Percentiles rank a stretch among this genome's conserved stretches.
phyloP scores from a whole-genome alignment of 2,888 invertebrate species.

The Carpatolechia fugitivella region DNA sequence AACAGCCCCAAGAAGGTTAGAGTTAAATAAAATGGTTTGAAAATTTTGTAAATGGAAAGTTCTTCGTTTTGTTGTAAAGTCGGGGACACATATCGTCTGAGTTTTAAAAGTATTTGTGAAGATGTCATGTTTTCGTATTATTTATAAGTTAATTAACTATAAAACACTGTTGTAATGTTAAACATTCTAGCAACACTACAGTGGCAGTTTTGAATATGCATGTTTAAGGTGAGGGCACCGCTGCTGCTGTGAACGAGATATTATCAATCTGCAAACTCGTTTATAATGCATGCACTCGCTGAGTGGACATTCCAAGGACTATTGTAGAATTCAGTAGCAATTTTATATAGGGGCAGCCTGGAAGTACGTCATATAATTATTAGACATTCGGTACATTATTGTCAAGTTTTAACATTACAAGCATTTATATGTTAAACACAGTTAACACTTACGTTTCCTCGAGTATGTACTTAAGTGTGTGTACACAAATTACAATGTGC shows the following conservation, averaged over 20 bases:
- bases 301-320: not conserved
- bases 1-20: conserved; percentile 32
- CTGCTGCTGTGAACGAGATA: not conserved
- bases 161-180: not conserved
- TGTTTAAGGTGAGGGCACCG: not conserved
- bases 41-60: conserved; percentile 26
- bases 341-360: too few relatives aligned
- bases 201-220: too few relatives aligned
- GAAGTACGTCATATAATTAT: too few relatives aligned
- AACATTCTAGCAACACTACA: not conserved
- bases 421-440: too few relatives aligned
- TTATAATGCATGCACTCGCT: not conserved
- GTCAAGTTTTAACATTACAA: too few relatives aligned
- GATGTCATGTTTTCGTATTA: not conserved
- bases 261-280: conserved; percentile 2
- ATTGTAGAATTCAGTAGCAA: not conserved
- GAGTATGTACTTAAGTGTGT: too few relatives aligned
- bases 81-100: not conserved
- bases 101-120: not conserved
- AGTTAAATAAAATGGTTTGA: conserved; percentile 30
- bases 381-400: too few relatives aligned
- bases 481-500: too few relatives aligned
- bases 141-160: not conserved
- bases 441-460: too few relatives aligned
- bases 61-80: not conserved